These are phyloP conservation scores for Pitta sordida DNA, from an alignment of 2,113 vertebrate genomes.

Conservation along the genomic window DNA sequence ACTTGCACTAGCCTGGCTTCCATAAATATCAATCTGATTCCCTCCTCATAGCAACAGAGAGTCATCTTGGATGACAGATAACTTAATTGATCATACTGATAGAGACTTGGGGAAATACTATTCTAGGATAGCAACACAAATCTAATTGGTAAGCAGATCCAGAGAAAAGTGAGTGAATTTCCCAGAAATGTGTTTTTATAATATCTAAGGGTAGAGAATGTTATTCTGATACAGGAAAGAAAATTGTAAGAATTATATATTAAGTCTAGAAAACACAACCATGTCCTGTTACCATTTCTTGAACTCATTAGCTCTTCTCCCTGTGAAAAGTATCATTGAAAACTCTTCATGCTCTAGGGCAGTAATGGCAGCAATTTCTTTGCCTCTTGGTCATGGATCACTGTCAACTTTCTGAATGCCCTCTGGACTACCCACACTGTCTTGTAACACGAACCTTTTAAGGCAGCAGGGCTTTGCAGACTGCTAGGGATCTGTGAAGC, in stretches of 20 bases:
- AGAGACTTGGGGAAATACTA: conserved; percentile 23
- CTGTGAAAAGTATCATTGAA: neutral
- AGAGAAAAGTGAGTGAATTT: conserved; percentile 13
- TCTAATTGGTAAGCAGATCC: neutral
- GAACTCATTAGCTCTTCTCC: neutral
- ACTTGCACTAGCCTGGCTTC: neutral
- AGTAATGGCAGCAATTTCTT: neutral
- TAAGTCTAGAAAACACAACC: neutral
- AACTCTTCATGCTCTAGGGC: neutral
- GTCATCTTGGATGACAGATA: neutral
- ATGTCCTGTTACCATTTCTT: neutral
- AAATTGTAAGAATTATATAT: neutral
- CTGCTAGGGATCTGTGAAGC: rapidly evolving
- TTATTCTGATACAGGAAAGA: neutral
- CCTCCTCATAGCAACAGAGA: neutral
- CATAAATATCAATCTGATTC: neutral
- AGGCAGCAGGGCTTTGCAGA: neutral
- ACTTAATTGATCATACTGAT: conserved; percentile 4
- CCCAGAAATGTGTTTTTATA: conserved; percentile 9
- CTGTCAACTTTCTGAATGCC: neutral
- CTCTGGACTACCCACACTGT: neutral
- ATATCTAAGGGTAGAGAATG: neutral
- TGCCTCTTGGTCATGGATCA: neutral
- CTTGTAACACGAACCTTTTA: neutral
- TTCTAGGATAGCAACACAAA: conserved; percentile 28